A percentile compares a stretch with the other conserved stretches of the same genome.
Evolutionary conservation across 1,140 invertebrate species (phyloP).

Genomic region (Steinernema feltiae): DNA sequence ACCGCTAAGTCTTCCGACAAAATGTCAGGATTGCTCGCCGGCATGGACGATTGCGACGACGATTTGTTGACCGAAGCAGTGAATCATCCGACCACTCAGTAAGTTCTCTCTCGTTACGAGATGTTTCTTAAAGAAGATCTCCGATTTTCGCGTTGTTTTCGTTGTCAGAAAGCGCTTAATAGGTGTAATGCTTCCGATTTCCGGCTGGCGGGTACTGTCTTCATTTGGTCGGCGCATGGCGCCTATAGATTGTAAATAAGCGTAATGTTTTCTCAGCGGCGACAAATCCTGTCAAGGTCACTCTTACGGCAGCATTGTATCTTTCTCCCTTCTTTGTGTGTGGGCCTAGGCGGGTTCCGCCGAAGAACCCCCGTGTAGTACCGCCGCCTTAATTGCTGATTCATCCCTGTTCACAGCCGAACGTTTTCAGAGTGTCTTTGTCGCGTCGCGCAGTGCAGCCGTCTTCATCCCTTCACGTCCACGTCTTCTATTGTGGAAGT

Average conservation of each 20-base stretch:
- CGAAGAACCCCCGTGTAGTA: neutral
- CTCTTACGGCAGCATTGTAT: neutral
- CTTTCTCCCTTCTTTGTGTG: neutral
- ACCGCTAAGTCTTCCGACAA: neutral
- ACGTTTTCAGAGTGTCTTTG: constrained; percentile 13
- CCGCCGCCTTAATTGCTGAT: constrained; percentile 9
- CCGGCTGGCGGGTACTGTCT: neutral
- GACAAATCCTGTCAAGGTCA: constrained; percentile 5
- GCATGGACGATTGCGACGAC: neutral
- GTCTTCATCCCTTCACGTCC: neutral
- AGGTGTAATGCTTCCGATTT: neutral
- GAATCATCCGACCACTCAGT: constrained; percentile 13
- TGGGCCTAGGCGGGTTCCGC: constrained; percentile 5
- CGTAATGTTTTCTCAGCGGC: neutral
- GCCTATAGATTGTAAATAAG: constrained; percentile 4
- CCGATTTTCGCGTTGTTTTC: neutral
- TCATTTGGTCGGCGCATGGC: neutral
- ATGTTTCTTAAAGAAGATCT: neutral
- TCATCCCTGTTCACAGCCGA: constrained; percentile 12
- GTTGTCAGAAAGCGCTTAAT: neutral
- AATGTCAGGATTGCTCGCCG: neutral
- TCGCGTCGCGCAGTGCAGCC: constrained; percentile 5
- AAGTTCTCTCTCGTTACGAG: neutral
- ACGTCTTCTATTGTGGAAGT: constrained; percentile 9
- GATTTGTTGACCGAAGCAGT: neutral